Conservation (phyloP, 2,113 vertebrate species). For the Sardina pilchardus region DNA sequence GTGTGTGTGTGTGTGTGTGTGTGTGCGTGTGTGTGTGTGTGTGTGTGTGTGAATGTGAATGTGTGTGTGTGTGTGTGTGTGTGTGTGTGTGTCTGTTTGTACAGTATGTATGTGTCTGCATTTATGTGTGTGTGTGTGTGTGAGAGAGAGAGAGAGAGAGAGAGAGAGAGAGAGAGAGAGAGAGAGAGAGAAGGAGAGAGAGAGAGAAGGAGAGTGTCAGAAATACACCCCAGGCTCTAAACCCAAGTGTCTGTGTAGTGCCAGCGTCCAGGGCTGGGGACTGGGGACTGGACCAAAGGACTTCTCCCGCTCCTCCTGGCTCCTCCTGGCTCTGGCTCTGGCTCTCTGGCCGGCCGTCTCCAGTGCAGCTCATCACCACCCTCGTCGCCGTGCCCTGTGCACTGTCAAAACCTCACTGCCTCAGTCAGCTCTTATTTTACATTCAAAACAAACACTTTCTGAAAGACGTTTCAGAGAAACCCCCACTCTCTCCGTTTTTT, state of each 20-base stretch:
- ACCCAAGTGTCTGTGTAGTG: not conserved
- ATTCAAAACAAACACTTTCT: not conserved
- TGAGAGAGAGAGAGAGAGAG: no score
- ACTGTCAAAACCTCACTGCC: not conserved
- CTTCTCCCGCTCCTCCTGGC: no score
- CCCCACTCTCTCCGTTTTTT: not conserved
- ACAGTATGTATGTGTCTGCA: conserved; percentile 16
- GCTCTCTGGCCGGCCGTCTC: no score
- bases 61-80: conserved; percentile 5
- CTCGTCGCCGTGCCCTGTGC: not conserved
- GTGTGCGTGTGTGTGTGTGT: not conserved
- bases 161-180: no score
- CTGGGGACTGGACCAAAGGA: not conserved
- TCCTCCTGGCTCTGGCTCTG: not conserved
- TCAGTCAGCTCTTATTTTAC: not conserved
- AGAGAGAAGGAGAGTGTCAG: not conserved
- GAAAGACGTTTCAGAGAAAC: not conserved
- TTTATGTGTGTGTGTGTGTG: conserved; percentile 17
- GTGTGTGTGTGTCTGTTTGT: conserved; percentile 25
- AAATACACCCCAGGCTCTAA: not conserved
- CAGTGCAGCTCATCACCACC: not conserved
- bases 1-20: conserved; percentile 32
- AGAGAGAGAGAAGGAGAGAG: no score
- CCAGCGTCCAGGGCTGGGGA: not conserved
- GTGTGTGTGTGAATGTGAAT: conserved; percentile 36